Conservation (phyloP, 2,888 invertebrate species). For the Nineta flava region DNA sequence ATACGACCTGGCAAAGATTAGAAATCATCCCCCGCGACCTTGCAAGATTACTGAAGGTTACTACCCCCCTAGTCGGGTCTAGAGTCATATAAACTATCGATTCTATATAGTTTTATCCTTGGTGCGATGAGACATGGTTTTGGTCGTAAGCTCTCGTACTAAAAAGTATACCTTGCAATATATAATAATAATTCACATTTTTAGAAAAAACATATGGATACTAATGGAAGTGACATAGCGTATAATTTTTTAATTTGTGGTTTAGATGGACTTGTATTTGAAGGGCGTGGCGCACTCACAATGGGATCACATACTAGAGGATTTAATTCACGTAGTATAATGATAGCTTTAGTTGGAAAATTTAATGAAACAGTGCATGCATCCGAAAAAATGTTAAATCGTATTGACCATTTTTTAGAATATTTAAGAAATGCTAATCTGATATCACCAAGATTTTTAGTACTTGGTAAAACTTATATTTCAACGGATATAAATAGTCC, state of each 20-base stretch:
- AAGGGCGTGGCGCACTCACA: slow-evolving; percentile 2
- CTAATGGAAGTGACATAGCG: neutral
- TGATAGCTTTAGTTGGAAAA: slow-evolving; percentile 1
- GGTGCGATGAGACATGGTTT: no score
- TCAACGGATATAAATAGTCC: neutral
- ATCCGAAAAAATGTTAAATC: neutral
- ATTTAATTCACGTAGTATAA: slow-evolving; percentile 1
- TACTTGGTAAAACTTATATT: neutral
- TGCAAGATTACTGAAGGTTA: no score
- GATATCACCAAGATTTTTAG: neutral
- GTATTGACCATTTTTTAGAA: neutral
- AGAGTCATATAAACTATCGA: no score
- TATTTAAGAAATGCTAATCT: neutral
- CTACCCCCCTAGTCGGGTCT: no score
- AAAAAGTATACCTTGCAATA: no score
- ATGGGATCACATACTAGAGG: neutral
- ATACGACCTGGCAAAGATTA: no score
- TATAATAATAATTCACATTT: neutral
- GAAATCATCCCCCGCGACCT: no score
- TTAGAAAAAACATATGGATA: slow-evolving; percentile 3
- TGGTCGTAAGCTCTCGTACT: no score
- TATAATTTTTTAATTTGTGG: slow-evolving; percentile 3
- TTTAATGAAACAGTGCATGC: neutral
- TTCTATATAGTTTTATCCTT: no score
- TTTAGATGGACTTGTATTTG: neutral